Conservation (phyloP, 2,888 invertebrate genomes). For the Erynnis tages region DNA sequence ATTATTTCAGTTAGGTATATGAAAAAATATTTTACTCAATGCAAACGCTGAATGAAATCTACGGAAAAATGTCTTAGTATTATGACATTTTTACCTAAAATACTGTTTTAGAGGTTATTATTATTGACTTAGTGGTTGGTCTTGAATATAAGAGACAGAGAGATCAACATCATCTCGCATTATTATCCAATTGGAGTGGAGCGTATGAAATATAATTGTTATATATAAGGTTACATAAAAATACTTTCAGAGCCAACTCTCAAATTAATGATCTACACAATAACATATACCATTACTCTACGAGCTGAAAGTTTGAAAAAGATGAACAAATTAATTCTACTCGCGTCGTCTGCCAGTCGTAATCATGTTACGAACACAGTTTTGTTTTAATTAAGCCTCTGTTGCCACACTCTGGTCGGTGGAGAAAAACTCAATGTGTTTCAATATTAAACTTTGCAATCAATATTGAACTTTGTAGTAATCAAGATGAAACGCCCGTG, state of each 20-base stretch:
- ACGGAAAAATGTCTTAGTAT: background rate
- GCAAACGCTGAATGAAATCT: background rate
- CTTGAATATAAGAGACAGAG: no score
- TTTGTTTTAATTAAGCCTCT: conserved; percentile 16
- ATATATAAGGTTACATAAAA: no score
- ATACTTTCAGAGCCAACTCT: background rate
- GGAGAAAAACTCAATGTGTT: conserved; percentile 24
- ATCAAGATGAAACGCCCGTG: no score
- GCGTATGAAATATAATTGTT: no score
- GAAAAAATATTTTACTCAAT: background rate
- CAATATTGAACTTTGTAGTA: no score
- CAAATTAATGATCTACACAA: background rate
- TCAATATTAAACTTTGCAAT: conserved; percentile 8
- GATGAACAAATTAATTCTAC: background rate
- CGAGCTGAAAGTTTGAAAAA: background rate
- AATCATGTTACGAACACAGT: conserved; percentile 7
- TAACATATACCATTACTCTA: background rate
- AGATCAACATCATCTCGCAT: no score
- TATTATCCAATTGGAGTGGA: no score
- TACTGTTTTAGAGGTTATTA: no score
- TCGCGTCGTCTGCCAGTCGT: conserved; percentile 11
- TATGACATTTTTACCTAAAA: no score
- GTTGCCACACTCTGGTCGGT: conserved; percentile 22
- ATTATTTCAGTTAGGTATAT: background rate
- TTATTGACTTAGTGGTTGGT: no score